A percentile compares a stretch with the other conserved stretches of the same genome.
Conservation (phyloP, 2,888 invertebrate species). For the Amphipoea oculea region DNA sequence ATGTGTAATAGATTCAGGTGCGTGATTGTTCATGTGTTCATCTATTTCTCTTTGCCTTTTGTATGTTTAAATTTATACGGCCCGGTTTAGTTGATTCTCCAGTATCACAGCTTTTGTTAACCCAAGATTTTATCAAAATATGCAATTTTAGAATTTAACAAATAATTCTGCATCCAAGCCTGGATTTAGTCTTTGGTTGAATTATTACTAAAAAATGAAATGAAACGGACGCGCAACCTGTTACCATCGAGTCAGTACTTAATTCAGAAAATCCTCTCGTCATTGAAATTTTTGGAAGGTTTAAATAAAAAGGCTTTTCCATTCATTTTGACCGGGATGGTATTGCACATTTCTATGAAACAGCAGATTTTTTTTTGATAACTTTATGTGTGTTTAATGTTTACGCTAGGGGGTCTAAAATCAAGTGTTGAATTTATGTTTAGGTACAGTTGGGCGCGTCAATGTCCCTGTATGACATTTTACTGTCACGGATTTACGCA, state of each 20-base stretch:
- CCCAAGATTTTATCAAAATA: not conserved
- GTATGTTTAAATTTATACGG: not conserved
- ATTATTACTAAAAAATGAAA: not conserved
- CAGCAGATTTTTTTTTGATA: too few relatives aligned
- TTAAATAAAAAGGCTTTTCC: too few relatives aligned
- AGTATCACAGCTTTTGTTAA: not conserved
- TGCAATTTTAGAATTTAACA: not conserved
- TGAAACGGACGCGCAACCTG: not conserved
- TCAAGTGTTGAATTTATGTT: too few relatives aligned
- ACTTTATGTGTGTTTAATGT: too few relatives aligned
- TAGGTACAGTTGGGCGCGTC: too few relatives aligned
- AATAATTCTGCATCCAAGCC: not conserved
- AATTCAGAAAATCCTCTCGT: too few relatives aligned
- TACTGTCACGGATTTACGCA: too few relatives aligned
- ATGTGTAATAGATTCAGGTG: constrained; percentile 48
- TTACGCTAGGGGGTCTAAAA: too few relatives aligned
- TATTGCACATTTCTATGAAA: too few relatives aligned
- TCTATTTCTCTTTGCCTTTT: not conserved
- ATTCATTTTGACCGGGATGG: too few relatives aligned
- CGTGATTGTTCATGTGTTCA: not conserved
- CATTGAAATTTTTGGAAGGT: too few relatives aligned
- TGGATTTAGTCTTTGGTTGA: not conserved
- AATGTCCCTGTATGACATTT: too few relatives aligned
- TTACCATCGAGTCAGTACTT: not conserved
- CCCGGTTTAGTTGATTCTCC: not conserved